phyloP scores from a whole-genome alignment of 1,140 invertebrate species.

The Cotesia chilonis region DNA sequence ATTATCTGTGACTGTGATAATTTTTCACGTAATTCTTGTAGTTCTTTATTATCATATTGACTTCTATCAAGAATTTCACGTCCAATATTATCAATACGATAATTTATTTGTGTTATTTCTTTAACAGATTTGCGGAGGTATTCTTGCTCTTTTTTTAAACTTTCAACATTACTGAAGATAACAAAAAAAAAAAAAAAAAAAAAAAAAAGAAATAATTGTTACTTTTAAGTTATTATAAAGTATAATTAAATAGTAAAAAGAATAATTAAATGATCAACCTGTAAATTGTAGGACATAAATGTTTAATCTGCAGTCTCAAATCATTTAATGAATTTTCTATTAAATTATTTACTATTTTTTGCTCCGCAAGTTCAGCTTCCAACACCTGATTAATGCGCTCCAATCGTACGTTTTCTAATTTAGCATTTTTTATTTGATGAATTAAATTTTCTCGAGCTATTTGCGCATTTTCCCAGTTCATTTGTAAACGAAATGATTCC shows the following conservation, averaged over 20 bases:
- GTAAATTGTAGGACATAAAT: constrained; percentile 19
- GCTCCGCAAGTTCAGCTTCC: constrained; percentile 38
- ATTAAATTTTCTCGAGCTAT: constrained; percentile 49
- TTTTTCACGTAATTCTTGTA: constrained; percentile 42
- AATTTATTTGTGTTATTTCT: constrained; percentile 44
- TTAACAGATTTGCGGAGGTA: constrained; percentile 47
- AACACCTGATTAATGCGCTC: constrained; percentile 46
- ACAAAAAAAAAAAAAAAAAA: constrained; percentile 33
- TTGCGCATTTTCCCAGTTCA: constrained; percentile 47
- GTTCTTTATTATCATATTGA: constrained; percentile 44
- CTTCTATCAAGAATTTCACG: constrained; percentile 45
- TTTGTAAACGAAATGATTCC: constrained; percentile 45
- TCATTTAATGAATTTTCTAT: constrained; percentile 42
- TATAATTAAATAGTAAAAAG: background rate
- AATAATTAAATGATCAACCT: constrained; percentile 30
- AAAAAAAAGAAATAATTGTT: constrained; percentile 36
- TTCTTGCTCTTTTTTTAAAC: constrained; percentile 54
- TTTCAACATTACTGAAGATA: constrained; percentile 50
- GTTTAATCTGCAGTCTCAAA: constrained; percentile 40
- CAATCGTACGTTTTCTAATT: constrained; percentile 46
- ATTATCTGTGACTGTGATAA: constrained; percentile 21
- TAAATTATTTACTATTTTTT: constrained; percentile 38
- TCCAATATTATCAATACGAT: constrained; percentile 42
- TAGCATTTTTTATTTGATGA: constrained; percentile 43
- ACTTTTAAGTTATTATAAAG: constrained; percentile 24